Base-by-base conservation (phyloP, 2,888 invertebrate species). In the Rhamnusium bicolor region DNA sequence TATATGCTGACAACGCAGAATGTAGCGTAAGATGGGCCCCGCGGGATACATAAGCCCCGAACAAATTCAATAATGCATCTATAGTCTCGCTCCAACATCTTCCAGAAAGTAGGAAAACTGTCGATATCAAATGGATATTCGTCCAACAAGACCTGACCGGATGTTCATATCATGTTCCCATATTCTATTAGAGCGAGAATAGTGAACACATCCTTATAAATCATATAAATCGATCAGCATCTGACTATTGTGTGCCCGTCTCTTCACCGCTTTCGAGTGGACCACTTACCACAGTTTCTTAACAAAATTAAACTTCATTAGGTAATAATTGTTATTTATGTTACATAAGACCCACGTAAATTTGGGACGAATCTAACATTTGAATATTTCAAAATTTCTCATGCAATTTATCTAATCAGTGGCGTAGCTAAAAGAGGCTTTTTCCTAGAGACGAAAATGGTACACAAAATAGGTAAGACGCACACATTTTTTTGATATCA, bases 1-100 rank as follows among this genome's bases (percentile, higher is more conserved):
- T 88, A 88, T 88, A 87, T 88, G 88, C 88, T 88, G 88, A 88
- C 88, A 88, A 88, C 86, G 87, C 87, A 86, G 86, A 84, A 87
- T 86, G 85, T 87, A 85, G 86, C 86, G 82, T 82, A 82, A 82
- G 84, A 88, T 87, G 84, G 86, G 81, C 80, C 88, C 84, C 88
- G 77, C 78, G 88, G 87, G 88, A 87, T 82, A 84, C 86, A 88
- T 88, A 87, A 88, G 86, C 85, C 84, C 81, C 82, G 87, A 87
- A 86, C 87, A 86, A 88, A 88, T 88, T 88, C 87, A 88, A 88
- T 88, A 88, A 87, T 87, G 85, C 86, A 88, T 86, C 87, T 84
- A 85, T 83, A 85, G 85, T 58, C 58, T 58, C 84, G 82, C 81
- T 81, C 58, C 65, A 61, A 29, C 74, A 69, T 75, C 72, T 76